A percentile compares a stretch with the other conserved stretches of the same genome.
Conservation (phyloP, 1,140 invertebrate genomes). For the Macrosteles quadrilineatus region DNA sequence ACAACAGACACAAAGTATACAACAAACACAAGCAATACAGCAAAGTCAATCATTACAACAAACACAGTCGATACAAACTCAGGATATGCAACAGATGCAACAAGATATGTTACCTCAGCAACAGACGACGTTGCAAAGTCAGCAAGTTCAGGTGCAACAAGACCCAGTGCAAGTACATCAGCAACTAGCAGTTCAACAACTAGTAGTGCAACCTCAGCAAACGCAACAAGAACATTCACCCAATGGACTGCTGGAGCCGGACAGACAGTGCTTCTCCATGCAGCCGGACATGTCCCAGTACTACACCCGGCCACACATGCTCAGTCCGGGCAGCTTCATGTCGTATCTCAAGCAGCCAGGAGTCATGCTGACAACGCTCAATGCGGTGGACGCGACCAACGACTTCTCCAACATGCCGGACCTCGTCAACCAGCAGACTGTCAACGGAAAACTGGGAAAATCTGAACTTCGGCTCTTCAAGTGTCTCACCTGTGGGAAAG, state of each 20-base stretch:
- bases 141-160: too few species aligned
- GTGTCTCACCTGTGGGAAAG: slow-evolving; percentile 81
- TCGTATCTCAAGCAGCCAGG: slow-evolving; percentile 83
- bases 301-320: slow-evolving; percentile 61
- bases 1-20: slow-evolving; percentile 45
- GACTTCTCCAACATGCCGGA: slow-evolving; percentile 59
- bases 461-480: slow-evolving; percentile 74
- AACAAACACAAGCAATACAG: too few species aligned
- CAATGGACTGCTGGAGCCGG: background rate
- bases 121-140: background rate
- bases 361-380: slow-evolving; percentile 67
- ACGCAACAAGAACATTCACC: slow-evolving; percentile 21
- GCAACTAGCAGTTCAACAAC: slow-evolving; percentile 44
- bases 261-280: slow-evolving; percentile 20
- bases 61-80: background rate
- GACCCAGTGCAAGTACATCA: slow-evolving; percentile 35
- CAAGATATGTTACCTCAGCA: background rate
- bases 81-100: background rate
- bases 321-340: slow-evolving; percentile 74
- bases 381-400: slow-evolving; percentile 55
- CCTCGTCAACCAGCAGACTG: slow-evolving; percentile 59
- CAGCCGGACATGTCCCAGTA: slow-evolving; percentile 25
- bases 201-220: slow-evolving; percentile 31
- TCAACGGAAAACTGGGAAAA: slow-evolving; percentile 47
- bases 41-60: too few species aligned